Evolutionary conservation across 2,797 vertebrate genomes (phyloP), one percentile per base, ranked within the genome.

Genomic region (Dendrocincla tyrannina): DNA sequence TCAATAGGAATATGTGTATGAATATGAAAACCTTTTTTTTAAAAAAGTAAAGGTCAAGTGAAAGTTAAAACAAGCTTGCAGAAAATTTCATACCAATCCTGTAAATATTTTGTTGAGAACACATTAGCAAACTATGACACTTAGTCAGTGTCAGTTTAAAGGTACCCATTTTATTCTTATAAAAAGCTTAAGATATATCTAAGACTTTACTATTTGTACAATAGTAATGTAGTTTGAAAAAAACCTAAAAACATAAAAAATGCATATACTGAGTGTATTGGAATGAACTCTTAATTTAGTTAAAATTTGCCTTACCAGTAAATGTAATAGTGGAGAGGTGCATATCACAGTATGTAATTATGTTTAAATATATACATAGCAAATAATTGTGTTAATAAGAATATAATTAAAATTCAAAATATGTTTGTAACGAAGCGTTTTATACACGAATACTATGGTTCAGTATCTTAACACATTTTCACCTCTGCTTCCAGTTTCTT

Each of bases 31-130:
- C 41, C 24, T 27, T 64, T 66, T 70, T 77, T 17, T 12, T 7
- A 6, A 50, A 15, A 62, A 78, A 64, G 23, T n/a, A 37, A 96
- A 95, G 90, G 95, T 96, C 92, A 96, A 91, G 49, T 94, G 66
- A 95, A 97, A 95, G 96, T 96, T 90, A 93, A 84, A 93, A 76
- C 49, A 49, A 79, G 33, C 67, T 89, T 94, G 37, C 27, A 13
- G 28, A 68, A 52, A 62, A 63, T 73, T 82, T 92, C 49, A 16
- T 42, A 64, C 5, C 56, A 49, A 46, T 80, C 67, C 64, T 58
- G 6, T 42, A 79, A 60, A 49, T 78, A 59, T 64, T 83, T 84
- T 85, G 17, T 42, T 67, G 32, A 58, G 62, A 91, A 76, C 32
- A 64, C 27, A 17, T 53, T 80, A 69, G 41, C 6, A 60, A 70